phyloP scores from a whole-genome alignment of 1,140 invertebrate genomes.

The Periplaneta americana region DNA sequence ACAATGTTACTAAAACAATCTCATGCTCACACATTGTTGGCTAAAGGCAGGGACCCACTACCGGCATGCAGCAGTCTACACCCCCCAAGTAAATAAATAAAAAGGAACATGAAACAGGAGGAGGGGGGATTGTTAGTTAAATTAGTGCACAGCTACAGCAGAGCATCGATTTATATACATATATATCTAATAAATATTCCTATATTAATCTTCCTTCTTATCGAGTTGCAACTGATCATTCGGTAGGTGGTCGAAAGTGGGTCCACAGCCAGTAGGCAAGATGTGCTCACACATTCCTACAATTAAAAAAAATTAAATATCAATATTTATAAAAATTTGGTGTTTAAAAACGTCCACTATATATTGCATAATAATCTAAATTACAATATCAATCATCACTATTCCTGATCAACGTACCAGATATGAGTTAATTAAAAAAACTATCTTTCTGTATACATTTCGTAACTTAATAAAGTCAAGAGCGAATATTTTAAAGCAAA shows the following conservation, averaged over 20 bases:
- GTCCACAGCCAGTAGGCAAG: conserved; percentile 14
- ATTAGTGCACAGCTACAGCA: background rate
- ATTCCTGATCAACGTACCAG: too few relatives aligned
- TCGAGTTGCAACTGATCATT: background rate
- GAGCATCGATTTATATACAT: background rate
- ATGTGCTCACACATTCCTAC: conserved; percentile 12
- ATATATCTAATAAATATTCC: background rate
- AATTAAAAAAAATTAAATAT: conserved; percentile 4
- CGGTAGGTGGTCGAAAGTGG: conserved; percentile 8
- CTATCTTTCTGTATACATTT: too few relatives aligned
- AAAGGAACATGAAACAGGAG: background rate
- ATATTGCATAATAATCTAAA: background rate
- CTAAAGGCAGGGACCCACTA: conserved; percentile 10
- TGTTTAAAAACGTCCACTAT: background rate
- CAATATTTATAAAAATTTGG: background rate
- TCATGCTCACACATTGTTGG: background rate
- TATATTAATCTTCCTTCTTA: background rate
- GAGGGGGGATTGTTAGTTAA: background rate
- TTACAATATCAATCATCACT: too few relatives aligned
- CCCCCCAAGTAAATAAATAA: background rate
- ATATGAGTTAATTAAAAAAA: too few relatives aligned
- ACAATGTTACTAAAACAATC: background rate
- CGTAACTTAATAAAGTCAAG: too few relatives aligned
- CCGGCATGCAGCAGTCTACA: background rate
- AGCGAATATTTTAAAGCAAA: too few relatives aligned